phyloP scores from a whole-genome alignment of 1,140 invertebrate species.

The Chionoecetes opilio region DNA sequence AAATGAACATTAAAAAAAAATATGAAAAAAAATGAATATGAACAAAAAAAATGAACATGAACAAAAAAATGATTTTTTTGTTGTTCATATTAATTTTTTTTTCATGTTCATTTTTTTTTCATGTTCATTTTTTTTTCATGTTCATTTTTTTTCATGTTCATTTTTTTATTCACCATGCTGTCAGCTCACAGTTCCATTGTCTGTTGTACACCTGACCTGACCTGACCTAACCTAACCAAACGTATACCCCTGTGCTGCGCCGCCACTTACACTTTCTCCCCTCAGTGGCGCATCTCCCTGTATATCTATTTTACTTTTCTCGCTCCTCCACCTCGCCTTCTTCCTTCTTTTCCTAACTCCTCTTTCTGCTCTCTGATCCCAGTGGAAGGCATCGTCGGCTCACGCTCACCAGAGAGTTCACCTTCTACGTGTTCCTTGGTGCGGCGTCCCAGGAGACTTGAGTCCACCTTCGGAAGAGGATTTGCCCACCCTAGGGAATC shows the following conservation, averaged over 20 bases:
- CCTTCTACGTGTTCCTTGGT: slow-evolving; percentile 69
- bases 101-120: too few relatives aligned
- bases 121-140: not conserved
- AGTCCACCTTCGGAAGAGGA: slow-evolving; percentile 74
- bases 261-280: slow-evolving; percentile 33
- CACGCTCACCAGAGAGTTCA: slow-evolving; percentile 32
- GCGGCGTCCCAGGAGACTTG: slow-evolving; percentile 29
- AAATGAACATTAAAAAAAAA: too few relatives aligned
- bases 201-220: not conserved
- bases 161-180: too few relatives aligned
- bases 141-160: not conserved
- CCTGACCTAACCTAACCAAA: too few relatives aligned
- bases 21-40: too few relatives aligned
- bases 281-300: not conserved
- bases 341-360: slow-evolving; percentile 35
- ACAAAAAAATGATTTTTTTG: too few relatives aligned
- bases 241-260: not conserved
- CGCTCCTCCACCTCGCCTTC: not conserved
- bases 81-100: too few relatives aligned
- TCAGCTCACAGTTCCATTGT: not conserved
- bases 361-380: not conserved
- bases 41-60: too few relatives aligned
- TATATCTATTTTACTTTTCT: slow-evolving; percentile 20
- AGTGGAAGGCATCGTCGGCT: not conserved
- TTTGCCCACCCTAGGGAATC: slow-evolving; percentile 60